Percentiles rank a stretch among this genome's conserved stretches.
These are phyloP conservation scores for Scartelaos histophorus DNA, from an alignment of 2,113 vertebrate species.

Conservation along the genomic window DNA sequence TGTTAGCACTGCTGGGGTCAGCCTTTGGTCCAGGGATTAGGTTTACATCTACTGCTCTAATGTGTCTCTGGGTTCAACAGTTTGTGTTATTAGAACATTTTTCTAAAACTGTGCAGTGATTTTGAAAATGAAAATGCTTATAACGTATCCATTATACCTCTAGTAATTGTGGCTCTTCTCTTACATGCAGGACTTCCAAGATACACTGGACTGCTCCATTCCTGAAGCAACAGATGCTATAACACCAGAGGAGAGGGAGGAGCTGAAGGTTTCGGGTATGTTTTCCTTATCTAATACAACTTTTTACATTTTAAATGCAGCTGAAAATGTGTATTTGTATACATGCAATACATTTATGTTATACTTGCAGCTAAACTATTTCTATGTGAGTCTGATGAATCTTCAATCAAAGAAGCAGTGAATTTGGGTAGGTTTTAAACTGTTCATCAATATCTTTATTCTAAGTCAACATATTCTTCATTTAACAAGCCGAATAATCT, in stretches of 20 bases:
- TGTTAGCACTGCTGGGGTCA: neutral
- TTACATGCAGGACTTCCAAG: conserved; percentile 79
- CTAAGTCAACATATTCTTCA: neutral
- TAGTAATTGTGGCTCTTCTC: conserved; percentile 10
- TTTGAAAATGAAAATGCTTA: too few relatives aligned
- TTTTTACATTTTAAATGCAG: neutral
- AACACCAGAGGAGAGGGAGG: conserved; percentile 94
- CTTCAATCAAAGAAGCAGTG: conserved; percentile 86
- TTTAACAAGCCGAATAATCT: conserved; percentile 1
- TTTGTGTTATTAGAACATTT: too few relatives aligned
- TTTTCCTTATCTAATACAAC: conserved; percentile 22
- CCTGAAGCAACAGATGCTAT: conserved; percentile 87
- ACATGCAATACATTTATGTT: neutral
- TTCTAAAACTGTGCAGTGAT: too few relatives aligned
- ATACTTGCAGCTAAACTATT: conserved; percentile 87
- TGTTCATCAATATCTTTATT: neutral
- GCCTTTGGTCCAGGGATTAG: neutral
- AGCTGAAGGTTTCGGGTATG: conserved; percentile 94
- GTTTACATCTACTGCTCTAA: neutral
- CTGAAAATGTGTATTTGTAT: neutral
- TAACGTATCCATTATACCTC: too few relatives aligned
- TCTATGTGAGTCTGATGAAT: conserved; percentile 82
- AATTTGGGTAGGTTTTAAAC: conserved; percentile 85
- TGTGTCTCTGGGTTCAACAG: too few relatives aligned
- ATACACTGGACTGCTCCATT: conserved; percentile 85